Evolutionary conservation across 2,888 invertebrate species (phyloP).

Genomic region (Latrodectus elegans): DNA sequence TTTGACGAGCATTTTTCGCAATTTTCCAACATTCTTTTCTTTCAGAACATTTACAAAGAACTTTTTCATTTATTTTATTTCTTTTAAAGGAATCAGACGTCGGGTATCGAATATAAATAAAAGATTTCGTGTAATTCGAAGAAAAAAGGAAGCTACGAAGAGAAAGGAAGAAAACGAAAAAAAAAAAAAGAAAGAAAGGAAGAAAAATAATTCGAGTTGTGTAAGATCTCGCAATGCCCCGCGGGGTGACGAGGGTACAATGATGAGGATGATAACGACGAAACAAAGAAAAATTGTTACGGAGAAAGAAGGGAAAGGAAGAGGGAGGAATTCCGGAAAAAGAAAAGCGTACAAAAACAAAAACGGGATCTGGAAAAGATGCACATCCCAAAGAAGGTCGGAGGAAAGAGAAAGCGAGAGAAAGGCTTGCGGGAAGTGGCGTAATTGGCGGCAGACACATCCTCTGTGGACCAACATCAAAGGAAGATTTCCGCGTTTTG

Average conservation of each 20-base stretch:
- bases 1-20: too few relatives aligned
- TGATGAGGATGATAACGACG: slow-evolving; percentile 2
- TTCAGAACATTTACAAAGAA: too few relatives aligned
- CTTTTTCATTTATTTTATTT: too few relatives aligned
- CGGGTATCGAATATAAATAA: too few relatives aligned
- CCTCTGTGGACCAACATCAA: slow-evolving; percentile 43
- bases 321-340: neutral
- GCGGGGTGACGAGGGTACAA: neutral
- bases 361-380: slow-evolving; percentile 10
- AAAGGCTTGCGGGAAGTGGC: slow-evolving; percentile 13
- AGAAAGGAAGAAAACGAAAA: neutral
- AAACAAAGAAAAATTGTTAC: neutral
- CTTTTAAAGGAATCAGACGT: too few relatives aligned
- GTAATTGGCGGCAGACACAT: slow-evolving; percentile 53
- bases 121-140: neutral
- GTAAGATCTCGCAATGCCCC: neutral
- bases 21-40: too few relatives aligned
- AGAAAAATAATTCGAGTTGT: neutral
- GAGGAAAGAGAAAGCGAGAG: slow-evolving; percentile 15
- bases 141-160: neutral
- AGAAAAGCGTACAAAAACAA: slow-evolving; percentile 4
- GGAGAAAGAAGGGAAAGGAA: neutral
- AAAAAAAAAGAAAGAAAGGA: neutral
- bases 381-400: neutral
- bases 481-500: slow-evolving; percentile 54